Conservation (phyloP, 2,888 invertebrate species). For the Melangyna quadrimaculata region DNA sequence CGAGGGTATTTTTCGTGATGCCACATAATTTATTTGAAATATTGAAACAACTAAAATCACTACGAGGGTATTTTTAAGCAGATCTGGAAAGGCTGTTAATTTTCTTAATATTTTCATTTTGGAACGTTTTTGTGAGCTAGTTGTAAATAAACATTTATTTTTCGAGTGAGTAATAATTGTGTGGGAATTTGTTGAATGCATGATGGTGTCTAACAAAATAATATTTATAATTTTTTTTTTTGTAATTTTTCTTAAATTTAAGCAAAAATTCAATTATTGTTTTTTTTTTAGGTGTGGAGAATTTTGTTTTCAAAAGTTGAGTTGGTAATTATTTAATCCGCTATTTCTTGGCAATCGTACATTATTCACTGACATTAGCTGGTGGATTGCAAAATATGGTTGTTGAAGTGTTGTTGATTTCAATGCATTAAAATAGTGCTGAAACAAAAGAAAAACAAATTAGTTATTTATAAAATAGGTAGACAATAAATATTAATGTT, state of each 20-base stretch:
- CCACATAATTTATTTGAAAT: constrained; percentile 59
- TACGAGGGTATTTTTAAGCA: constrained; percentile 51
- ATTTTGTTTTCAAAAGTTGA: not conserved
- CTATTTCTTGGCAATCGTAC: constrained; percentile 29
- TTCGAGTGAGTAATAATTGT: constrained; percentile 58
- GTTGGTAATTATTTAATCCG: constrained; percentile 21
- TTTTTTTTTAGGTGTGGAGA: constrained; percentile 14
- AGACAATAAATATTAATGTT: not conserved
- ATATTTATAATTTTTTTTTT: not conserved
- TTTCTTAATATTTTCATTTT: constrained; percentile 60
- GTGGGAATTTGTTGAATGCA: constrained; percentile 36
- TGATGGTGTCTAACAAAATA: not conserved
- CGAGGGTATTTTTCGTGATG: constrained; percentile 43
- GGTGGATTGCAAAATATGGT: not conserved
- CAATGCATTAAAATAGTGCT: constrained; percentile 34
- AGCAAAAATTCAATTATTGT: constrained; percentile 2
- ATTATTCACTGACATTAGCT: constrained; percentile 22
- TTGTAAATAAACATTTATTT: constrained; percentile 60
- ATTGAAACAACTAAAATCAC: constrained; percentile 56
- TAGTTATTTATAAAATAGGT: not conserved
- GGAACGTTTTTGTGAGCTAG: constrained; percentile 58
- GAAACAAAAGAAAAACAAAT: constrained; percentile 8
- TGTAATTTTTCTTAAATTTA: constrained; percentile 1
- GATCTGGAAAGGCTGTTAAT: constrained; percentile 33
- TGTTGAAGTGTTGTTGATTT: not conserved